Conservation (phyloP, 2,888 invertebrate species). For the Lasioglossum vierecki region DNA sequence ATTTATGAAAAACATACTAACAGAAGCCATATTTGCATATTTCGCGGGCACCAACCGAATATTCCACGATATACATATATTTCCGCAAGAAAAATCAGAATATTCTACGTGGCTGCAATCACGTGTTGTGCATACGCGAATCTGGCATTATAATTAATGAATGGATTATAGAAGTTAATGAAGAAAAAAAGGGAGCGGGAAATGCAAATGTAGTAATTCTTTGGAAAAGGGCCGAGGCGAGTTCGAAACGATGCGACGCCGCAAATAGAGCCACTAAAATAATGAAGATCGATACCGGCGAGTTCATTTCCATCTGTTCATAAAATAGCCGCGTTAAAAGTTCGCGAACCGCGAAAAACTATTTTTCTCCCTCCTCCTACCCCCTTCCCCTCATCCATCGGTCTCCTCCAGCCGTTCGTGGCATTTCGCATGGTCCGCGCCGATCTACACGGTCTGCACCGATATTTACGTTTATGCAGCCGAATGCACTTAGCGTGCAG, state of each 20-base stretch:
- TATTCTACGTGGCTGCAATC: neutral
- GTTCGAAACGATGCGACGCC: neutral
- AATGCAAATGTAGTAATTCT: slow-evolving; percentile 9
- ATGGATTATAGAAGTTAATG: neutral
- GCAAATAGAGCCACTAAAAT: slow-evolving; percentile 7
- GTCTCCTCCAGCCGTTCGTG: neutral
- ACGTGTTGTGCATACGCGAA: neutral
- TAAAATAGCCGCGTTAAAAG: slow-evolving; percentile 32
- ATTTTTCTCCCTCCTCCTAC: neutral
- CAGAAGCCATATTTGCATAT: neutral
- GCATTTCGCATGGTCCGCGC: neutral
- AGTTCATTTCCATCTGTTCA: slow-evolving; percentile 23
- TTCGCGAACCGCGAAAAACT: slow-evolving; percentile 16
- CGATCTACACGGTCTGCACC: neutral
- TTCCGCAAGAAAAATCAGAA: neutral
- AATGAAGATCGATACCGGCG: slow-evolving; percentile 25
- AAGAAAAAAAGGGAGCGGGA: neutral
- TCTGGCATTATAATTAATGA: neutral
- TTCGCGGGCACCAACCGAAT: neutral
- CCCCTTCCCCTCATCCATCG: neutral
- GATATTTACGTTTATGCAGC: slow-evolving; percentile 40
- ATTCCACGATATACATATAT: neutral
- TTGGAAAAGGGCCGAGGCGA: neutral
- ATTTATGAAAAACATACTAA: neutral
- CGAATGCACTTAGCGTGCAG: slow-evolving; percentile 39